Evolutionary conservation across 2,888 invertebrate genomes (phyloP).

Genomic region (Agonopterix arenella): DNA sequence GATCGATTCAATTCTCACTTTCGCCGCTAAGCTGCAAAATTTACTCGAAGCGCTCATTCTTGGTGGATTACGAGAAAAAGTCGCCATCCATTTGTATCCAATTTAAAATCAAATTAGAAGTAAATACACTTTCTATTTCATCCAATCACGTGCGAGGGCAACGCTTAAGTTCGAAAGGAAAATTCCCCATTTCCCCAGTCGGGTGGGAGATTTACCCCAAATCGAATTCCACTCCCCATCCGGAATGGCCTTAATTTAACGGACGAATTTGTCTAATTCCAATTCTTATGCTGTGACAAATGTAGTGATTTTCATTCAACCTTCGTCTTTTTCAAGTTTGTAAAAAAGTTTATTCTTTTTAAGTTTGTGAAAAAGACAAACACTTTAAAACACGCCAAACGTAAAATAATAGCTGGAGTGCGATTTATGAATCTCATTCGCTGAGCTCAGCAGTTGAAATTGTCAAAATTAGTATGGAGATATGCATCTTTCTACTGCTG

Average conservation of each 20-base stretch:
- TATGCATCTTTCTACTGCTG: too few species aligned
- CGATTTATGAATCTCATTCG: too few species aligned
- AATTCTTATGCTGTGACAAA: slow-evolving; percentile 73
- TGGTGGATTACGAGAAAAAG: slow-evolving; percentile 46
- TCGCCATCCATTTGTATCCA: slow-evolving; percentile 65
- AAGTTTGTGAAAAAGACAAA: neutral
- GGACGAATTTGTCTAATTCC: slow-evolving; percentile 75
- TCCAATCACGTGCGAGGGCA: slow-evolving; percentile 58
- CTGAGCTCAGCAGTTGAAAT: too few species aligned
- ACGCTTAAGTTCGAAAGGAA: slow-evolving; percentile 45
- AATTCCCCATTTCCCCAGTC: slow-evolving; percentile 48
- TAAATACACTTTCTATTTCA: slow-evolving; percentile 67
- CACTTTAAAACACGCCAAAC: slow-evolving; percentile 14
- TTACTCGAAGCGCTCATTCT: slow-evolving; percentile 35
- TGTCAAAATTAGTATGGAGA: too few species aligned
- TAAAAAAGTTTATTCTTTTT: neutral
- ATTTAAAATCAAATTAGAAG: slow-evolving; percentile 73
- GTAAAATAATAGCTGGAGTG: slow-evolving; percentile 26
- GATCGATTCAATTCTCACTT: slow-evolving; percentile 51
- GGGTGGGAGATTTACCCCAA: slow-evolving; percentile 63
- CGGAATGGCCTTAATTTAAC: slow-evolving; percentile 72
- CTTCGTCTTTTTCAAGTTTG: slow-evolving; percentile 24
- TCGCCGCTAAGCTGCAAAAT: slow-evolving; percentile 48
- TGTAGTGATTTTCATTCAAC: slow-evolving; percentile 69
- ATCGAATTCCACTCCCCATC: slow-evolving; percentile 63